These are phyloP conservation scores for Macquaria australasica DNA, from an alignment of 2,113 vertebrate genomes.

Conservation along the genomic window DNA sequence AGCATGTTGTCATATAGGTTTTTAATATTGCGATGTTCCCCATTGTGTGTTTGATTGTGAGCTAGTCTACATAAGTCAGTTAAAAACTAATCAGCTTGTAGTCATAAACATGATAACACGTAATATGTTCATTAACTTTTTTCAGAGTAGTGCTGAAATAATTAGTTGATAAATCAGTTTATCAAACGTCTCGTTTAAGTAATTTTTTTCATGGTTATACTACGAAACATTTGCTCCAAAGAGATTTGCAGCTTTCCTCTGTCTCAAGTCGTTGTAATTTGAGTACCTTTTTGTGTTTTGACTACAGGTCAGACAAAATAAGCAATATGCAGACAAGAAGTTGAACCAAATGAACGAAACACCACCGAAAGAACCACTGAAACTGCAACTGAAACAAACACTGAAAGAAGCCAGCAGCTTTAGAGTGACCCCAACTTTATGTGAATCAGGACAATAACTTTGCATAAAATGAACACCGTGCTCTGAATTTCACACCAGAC, in stretches of 20 bases:
- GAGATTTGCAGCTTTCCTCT: background rate
- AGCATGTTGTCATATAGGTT: background rate
- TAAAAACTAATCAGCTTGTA: background rate
- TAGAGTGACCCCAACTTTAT: background rate
- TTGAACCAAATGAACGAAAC: background rate
- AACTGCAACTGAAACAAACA: constrained; percentile 7
- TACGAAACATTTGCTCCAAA: background rate
- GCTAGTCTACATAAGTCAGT: background rate
- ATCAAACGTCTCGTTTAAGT: background rate
- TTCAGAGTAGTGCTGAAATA: background rate
- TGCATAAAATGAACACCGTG: background rate
- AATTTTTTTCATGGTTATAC: background rate
- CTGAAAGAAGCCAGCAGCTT: background rate
- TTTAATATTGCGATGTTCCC: background rate
- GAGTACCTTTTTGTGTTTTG: background rate
- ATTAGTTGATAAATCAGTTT: background rate
- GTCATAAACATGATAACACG: background rate
- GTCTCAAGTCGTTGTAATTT: background rate
- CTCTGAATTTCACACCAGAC: constrained; percentile 33
- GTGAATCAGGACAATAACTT: constrained; percentile 23
- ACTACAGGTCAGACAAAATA: background rate
- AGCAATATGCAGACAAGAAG: background rate
- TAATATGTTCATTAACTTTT: background rate
- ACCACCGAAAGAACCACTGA: background rate
- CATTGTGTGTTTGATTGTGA: background rate